Conservation (phyloP, 2,113 vertebrate genomes). For the Microcebus ravelobensis region DNA sequence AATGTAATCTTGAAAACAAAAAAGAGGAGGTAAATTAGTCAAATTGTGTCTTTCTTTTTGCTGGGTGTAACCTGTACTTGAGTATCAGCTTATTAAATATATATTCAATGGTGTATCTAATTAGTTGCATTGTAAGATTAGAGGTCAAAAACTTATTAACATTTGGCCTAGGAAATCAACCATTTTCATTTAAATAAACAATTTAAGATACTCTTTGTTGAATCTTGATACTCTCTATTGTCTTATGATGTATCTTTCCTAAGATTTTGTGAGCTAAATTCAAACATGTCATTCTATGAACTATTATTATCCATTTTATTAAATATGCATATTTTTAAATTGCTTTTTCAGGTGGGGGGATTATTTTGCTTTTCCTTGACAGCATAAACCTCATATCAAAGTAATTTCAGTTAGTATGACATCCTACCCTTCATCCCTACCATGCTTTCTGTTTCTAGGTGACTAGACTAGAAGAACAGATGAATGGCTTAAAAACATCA, state of each 20-base stretch:
- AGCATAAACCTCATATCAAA: background rate
- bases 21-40: slow-evolving; percentile 91
- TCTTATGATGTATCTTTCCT: background rate
- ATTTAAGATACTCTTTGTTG: background rate
- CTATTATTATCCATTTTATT: slow-evolving; percentile 16
- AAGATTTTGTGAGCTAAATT: slow-evolving; percentile 32
- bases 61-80: background rate
- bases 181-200: slow-evolving; percentile 6
- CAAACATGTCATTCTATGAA: background rate
- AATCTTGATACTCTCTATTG: background rate
- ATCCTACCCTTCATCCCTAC: background rate
- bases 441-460: slow-evolving; percentile 83
- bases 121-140: background rate
- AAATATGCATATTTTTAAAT: background rate
- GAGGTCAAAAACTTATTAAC: background rate
- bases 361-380: slow-evolving; percentile 4
- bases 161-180: background rate
- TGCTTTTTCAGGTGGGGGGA: background rate
- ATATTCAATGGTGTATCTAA: background rate
- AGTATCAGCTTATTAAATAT: background rate
- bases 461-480: slow-evolving; percentile 92
- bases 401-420: background rate
- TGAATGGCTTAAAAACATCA: slow-evolving; percentile 90
- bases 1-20: slow-evolving; percentile 94
- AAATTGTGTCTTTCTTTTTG: background rate